Conservation (phyloP, 2,888 invertebrate genomes). For the Cerceris rybyensis region DNA sequence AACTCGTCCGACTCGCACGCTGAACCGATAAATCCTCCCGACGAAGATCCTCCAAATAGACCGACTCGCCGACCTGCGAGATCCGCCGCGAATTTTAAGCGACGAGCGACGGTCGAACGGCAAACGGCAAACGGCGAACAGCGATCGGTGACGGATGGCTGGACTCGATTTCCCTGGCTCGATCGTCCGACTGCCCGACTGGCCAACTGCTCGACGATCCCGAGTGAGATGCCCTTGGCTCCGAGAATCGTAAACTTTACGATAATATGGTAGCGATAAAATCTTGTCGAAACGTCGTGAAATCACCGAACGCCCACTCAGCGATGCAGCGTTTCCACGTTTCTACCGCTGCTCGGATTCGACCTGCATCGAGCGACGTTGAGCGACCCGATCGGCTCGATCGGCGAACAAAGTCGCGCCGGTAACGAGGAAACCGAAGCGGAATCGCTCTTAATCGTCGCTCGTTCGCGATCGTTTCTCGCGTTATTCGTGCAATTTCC, state of each 20-base stretch:
- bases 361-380: neutral
- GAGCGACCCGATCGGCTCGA: too few species aligned
- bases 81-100: too few species aligned
- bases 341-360: constrained; percentile 29
- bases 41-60: constrained; percentile 29
- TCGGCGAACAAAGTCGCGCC: too few species aligned
- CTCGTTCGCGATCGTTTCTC: too few species aligned
- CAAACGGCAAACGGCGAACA: constrained; percentile 54
- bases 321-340: constrained; percentile 43
- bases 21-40: constrained; percentile 38
- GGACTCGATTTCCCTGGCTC: constrained; percentile 66
- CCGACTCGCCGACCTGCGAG: neutral
- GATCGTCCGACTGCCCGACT: constrained; percentile 18
- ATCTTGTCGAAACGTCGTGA: constrained; percentile 53
- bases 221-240: constrained; percentile 30
- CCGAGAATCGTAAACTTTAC: constrained; percentile 46
- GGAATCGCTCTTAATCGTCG: too few species aligned
- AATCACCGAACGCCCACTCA: constrained; percentile 44
- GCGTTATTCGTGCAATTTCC: too few species aligned
- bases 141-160: constrained; percentile 70
- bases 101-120: too few species aligned
- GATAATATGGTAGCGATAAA: constrained; percentile 59
- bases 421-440: too few species aligned
- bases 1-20: constrained; percentile 24
- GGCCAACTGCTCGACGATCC: constrained; percentile 36